Base-by-base conservation (phyloP, 2,113 vertebrate species). In the Mirounga angustirostris region DNA sequence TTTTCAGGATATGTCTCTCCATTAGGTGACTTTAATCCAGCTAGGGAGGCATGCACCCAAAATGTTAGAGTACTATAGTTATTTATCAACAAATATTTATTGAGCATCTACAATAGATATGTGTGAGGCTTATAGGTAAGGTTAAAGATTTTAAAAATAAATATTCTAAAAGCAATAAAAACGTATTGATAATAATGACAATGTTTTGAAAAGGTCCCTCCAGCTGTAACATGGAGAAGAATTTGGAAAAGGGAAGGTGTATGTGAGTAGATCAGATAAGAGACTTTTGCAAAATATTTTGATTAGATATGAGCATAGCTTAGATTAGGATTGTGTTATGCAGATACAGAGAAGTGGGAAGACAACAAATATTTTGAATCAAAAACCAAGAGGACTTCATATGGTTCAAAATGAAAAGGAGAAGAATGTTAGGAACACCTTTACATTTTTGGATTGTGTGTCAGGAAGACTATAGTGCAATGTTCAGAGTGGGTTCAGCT, bases 91-190 rank as follows among this genome's bases (percentile, higher is more conserved):
- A 74, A 65, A 19, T 76, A 86, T 86, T 74, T 86, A 36, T 19
- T 71, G 4, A 69, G 3, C 15, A 36, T 96, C 28, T 78, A n/a
- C 43, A 82, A 61, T 46, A 40, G 46, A 67, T 71, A 54, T 56
- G 11, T 83, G 9, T 36, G 83, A 76, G 6, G 40, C 12, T 33
- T 71, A 7, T 1, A 65, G 59, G 13, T 81, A 33, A 86, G 33
- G 3, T 86, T 43, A 89, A 94, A 79, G 56, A 59, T 56, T 69
- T 92, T 54, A 46, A 78, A 91, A 96, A 63, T 54, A 10, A 82
- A 56, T 69, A 14, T 54, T 11, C 26, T 93, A 56, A 69, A 95
- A 80, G 22, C 50, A 95, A 36, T 74, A 80, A 21, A 61, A 67
- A 67, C 28, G 3, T 30, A 83, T 28, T 84, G 63, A 36, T 43